phyloP scores from a whole-genome alignment of 2,888 invertebrate species.

The Dichetophora obliterata region DNA sequence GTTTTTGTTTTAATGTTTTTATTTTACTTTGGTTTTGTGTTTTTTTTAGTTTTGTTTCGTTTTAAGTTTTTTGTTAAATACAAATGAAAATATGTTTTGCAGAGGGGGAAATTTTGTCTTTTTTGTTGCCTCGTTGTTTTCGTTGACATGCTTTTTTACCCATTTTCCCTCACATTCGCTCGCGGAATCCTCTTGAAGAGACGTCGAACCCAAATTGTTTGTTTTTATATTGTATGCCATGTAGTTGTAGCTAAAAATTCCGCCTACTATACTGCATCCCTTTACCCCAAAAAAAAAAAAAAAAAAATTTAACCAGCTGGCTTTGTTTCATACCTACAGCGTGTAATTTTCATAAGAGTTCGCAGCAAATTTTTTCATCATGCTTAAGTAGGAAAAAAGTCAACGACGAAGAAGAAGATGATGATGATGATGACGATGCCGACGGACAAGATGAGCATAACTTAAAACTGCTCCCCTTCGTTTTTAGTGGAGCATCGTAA shows the following conservation, averaged over 20 bases:
- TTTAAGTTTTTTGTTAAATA: conserved; percentile 43
- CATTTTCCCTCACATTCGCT: conserved; percentile 47
- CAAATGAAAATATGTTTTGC: conserved; percentile 46
- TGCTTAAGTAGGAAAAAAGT: conserved; percentile 35
- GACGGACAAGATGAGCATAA: conserved; percentile 21
- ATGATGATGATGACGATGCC: neutral
- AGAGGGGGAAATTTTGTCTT: conserved; percentile 49
- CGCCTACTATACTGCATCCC: neutral
- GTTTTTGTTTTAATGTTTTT: conserved; percentile 18
- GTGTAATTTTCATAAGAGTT: conserved; percentile 49
- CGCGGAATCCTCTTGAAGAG: conserved; percentile 55
- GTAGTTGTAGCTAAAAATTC: conserved; percentile 29
- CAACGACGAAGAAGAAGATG: conserved; percentile 11
- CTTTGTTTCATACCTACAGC: conserved; percentile 46
- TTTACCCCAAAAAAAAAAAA: neutral
- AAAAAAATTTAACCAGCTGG: conserved; percentile 35
- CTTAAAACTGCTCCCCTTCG: conserved; percentile 12
- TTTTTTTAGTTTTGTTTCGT: conserved; percentile 44
- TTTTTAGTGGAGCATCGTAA: neutral
- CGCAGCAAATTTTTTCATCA: conserved; percentile 43
- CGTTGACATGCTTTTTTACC: conserved; percentile 51
- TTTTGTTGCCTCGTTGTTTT: conserved; percentile 42
- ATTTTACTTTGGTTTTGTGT: conserved; percentile 29
- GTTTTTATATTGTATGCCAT: conserved; percentile 41
- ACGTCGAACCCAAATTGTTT: conserved; percentile 58